Evolutionary conservation across 2,797 vertebrate species (phyloP), one percentile per base, ranked within the genome.

Genomic region (Anguilla marmorata): DNA sequence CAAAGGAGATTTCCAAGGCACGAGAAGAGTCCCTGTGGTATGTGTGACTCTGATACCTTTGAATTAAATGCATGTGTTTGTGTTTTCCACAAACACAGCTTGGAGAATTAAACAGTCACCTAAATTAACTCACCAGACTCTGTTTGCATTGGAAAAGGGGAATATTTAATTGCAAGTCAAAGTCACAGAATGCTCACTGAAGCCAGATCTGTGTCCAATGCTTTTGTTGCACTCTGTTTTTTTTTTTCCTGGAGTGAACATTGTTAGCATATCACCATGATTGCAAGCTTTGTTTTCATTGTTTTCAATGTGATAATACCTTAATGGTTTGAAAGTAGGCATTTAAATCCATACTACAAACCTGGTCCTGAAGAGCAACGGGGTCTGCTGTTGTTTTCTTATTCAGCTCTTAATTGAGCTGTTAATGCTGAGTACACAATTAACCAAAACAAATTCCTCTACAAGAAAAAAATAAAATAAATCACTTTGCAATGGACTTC

Each of bases 1-100:
- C 24, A 80, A 66, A 58, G 37, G 63, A 85, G 74, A 85, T 82
- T 83, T 84, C 66, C 52, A 82, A 85, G 84, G 74, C 33, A 82
- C 52, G 19, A 50, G 37, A 56, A 87, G 66, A 84, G 52, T 80
- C 58, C 72, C 69, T 60, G 6, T 9, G 2, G 30, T 54, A 37
- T 74, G 69, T 16, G 24, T 45, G 2, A 41, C n/a, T 19, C 74
- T 9, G 85, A 80, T 37, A 63, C 30, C 33, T 79, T 79, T 79
- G 33, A 79, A 79, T 79, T 41, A 41, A 79, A 41, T 79, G 30
- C 69, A 72, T 3, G 30, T 79, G 74, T 79, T 79, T 79, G 33
- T 79, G 16, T 79, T 41, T 79, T 79, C 33, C 21, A 69, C 63
- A n/a, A n/a, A 69, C 24, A 8, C 63, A n/a, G 63, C 63, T 69